A percentile compares a stretch with the other conserved stretches of the same genome.
These are phyloP conservation scores for Cnemophilus loriae DNA, from an alignment of 2,113 vertebrate genomes.

Conservation along the genomic window DNA sequence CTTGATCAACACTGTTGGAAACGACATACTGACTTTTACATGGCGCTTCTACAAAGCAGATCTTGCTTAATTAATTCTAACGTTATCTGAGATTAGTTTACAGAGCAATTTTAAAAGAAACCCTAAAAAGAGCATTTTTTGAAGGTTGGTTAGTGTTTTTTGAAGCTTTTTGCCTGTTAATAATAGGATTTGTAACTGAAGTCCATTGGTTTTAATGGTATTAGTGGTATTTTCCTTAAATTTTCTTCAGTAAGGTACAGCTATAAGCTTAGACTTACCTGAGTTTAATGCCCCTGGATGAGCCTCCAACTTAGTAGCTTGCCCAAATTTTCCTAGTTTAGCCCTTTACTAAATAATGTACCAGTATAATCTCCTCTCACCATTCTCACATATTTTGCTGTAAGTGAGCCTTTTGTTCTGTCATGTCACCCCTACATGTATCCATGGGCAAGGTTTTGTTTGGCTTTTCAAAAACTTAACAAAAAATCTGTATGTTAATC, in stretches of 20 bases:
- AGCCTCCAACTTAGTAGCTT: neutral
- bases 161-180: constrained; percentile 39
- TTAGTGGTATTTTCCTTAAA: constrained; percentile 18
- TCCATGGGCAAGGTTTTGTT: neutral
- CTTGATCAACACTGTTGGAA: constrained; percentile 23
- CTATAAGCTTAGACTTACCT: neutral
- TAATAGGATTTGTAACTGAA: constrained; percentile 34
- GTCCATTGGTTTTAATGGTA: constrained; percentile 30
- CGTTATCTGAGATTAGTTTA: constrained; percentile 28
- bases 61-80: constrained; percentile 37
- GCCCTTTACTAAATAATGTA: neutral
- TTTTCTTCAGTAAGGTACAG: neutral
- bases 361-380: neutral
- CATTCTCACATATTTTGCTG: neutral
- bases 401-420: neutral
- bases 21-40: neutral
- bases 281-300: neutral
- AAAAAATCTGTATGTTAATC: neutral
- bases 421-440: rapidly evolving
- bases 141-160: constrained; percentile 30
- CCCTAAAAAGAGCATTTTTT: constrained; percentile 21
- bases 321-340: neutral
- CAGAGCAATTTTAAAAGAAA: constrained; percentile 44
- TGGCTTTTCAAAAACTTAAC: neutral
- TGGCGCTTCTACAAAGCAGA: constrained; percentile 6